Percentiles rank a stretch among this genome's conserved stretches.
These are phyloP conservation scores for Falcaria lacertinaria DNA, from an alignment of 2,888 invertebrate species.

Conservation along the genomic window DNA sequence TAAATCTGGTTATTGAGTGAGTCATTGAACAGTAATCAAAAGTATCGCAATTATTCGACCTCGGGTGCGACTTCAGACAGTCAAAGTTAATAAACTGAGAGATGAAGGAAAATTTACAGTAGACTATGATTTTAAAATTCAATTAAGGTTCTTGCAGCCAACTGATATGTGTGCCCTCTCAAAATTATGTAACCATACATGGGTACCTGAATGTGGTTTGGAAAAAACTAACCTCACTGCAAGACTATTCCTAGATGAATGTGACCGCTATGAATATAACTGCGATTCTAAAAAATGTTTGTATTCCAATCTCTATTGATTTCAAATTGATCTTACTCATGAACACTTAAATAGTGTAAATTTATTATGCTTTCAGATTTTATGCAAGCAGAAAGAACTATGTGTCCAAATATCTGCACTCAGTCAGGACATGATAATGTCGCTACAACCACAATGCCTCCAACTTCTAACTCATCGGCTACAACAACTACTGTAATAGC, in stretches of 20 bases:
- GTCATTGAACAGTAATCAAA: too few relatives aligned
- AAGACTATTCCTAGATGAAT: constrained; percentile 47
- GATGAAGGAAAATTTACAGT: too few relatives aligned
- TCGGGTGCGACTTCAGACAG: too few relatives aligned
- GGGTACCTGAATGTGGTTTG: constrained; percentile 37
- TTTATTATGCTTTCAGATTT: neutral
- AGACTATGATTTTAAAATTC: too few relatives aligned
- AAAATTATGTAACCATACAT: constrained; percentile 50
- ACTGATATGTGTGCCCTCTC: constrained; percentile 35
- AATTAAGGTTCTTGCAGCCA: constrained; percentile 27
- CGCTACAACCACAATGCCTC: neutral
- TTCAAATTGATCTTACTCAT: neutral
- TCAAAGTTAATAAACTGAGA: too few relatives aligned
- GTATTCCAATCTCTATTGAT: neutral
- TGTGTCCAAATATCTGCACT: neutral
- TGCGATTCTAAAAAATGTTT: constrained; percentile 47
- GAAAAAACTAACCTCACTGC: constrained; percentile 17
- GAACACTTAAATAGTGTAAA: neutral
- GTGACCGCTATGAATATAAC: constrained; percentile 55
- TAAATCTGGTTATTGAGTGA: too few relatives aligned
- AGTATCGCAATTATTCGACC: too few relatives aligned
- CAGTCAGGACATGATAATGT: neutral
- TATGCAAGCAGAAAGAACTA: neutral
- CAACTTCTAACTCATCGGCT: too few relatives aligned
- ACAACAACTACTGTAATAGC: neutral